A percentile compares a stretch with the other conserved stretches of the same genome.
Conservation (phyloP, 2,797 vertebrate species). For the Fistularia tabacaria region DNA sequence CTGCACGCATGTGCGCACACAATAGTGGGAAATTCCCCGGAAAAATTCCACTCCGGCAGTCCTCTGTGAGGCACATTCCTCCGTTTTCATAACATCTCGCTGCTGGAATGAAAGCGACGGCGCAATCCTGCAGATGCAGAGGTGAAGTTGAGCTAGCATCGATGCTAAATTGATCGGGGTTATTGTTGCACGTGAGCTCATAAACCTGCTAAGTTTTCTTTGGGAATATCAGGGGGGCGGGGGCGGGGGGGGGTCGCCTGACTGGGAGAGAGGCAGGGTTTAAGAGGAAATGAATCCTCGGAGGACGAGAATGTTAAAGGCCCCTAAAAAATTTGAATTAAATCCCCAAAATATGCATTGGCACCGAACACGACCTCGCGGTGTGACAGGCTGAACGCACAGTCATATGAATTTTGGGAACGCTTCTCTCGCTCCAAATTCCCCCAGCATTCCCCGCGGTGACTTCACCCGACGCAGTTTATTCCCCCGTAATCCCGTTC, state of each 20-base stretch:
- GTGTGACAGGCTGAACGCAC: too few relatives aligned
- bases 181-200: too few relatives aligned
- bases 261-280: too few relatives aligned
- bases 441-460: constrained; percentile 55
- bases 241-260: too few relatives aligned
- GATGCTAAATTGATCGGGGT: constrained; percentile 45
- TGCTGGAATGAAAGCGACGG: constrained; percentile 59
- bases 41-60: constrained; percentile 65
- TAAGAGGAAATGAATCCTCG: too few relatives aligned
- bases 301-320: too few relatives aligned
- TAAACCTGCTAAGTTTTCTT: too few relatives aligned
- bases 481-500: constrained; percentile 36
- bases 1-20: constrained; percentile 34
- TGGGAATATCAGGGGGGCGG: too few relatives aligned
- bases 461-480: constrained; percentile 28
- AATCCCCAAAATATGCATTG: too few relatives aligned
- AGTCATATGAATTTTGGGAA: constrained; percentile 20
- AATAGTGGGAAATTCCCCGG: constrained; percentile 71
- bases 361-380: too few relatives aligned
- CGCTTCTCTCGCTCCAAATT: constrained; percentile 57
- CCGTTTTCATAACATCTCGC: constrained; percentile 56
- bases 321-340: too few relatives aligned
- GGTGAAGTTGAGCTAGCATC: constrained; percentile 38
- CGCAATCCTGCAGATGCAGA: constrained; percentile 38
- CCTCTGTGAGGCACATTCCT: constrained; percentile 63